Evolutionary conservation across 1,140 invertebrate genomes (phyloP).

Genomic region (Papilio helenus): DNA sequence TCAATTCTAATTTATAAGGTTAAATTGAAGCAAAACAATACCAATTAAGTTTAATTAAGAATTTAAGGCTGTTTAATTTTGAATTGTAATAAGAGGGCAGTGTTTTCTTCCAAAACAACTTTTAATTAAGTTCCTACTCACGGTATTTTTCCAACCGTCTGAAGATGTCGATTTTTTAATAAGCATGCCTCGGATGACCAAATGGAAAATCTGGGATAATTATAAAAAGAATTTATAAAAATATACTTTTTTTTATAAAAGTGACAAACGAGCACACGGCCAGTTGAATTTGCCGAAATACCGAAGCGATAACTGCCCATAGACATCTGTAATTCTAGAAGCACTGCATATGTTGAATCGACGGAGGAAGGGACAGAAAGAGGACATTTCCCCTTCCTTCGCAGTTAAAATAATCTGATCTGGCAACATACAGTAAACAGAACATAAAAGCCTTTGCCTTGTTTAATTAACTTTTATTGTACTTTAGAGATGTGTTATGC

Average conservation of each 20-base stretch:
- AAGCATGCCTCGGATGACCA: background rate
- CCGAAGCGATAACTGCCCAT: too few relatives aligned
- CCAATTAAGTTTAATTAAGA: background rate
- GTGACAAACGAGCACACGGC: too few relatives aligned
- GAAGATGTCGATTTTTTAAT: background rate
- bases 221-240: too few relatives aligned
- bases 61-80: background rate
- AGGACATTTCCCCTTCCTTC: too few relatives aligned
- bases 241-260: too few relatives aligned
- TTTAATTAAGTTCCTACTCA: background rate
- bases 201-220: background rate
- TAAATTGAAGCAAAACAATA: background rate
- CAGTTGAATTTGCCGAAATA: too few relatives aligned
- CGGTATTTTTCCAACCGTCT: background rate
- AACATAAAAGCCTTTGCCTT: background rate
- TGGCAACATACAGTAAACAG: background rate
- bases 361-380: too few relatives aligned
- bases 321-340: too few relatives aligned
- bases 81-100: background rate
- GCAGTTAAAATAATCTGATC: background rate
- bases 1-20: background rate
- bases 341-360: too few relatives aligned
- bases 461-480: conserved; percentile 31
- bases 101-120: conserved; percentile 5
- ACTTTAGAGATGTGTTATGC: conserved; percentile 30